Evolutionary conservation across 2,888 invertebrate genomes (phyloP).

Genomic region (Boloria selene): DNA sequence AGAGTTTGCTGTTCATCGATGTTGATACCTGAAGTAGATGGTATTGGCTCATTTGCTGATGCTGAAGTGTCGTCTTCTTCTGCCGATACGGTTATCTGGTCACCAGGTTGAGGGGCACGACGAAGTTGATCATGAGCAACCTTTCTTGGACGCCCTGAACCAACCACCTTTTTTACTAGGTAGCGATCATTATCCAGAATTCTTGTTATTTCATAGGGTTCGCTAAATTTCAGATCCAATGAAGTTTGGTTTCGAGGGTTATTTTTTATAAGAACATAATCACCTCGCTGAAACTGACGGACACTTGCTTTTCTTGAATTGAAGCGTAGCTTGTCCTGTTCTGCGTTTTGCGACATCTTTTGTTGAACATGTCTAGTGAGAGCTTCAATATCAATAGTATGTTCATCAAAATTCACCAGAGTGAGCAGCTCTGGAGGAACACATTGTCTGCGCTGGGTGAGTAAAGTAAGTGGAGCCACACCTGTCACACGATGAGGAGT

Average conservation of each 20-base stretch:
- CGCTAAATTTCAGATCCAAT: conserved; percentile 39
- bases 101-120: conserved; percentile 35
- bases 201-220: conserved; percentile 37
- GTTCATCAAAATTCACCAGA: conserved; percentile 35
- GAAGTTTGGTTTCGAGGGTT: conserved; percentile 40
- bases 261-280: conserved; percentile 32
- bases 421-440: conserved; percentile 35
- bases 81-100: conserved; percentile 35
- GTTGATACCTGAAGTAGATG: neutral
- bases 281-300: neutral
- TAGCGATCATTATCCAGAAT: conserved; percentile 41
- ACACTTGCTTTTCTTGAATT: neutral
- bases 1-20: neutral
- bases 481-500: neutral
- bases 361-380: conserved; percentile 9
- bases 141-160: conserved; percentile 40
- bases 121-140: conserved; percentile 43
- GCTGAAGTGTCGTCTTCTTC: neutral
- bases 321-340: neutral
- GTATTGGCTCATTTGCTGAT: neutral
- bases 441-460: neutral
- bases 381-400: conserved; percentile 33
- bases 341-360: neutral
- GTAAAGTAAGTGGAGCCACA: neutral
- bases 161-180: conserved; percentile 34